Conservation (phyloP, 2,888 invertebrate genomes). For the Drosophila tripunctata region DNA sequence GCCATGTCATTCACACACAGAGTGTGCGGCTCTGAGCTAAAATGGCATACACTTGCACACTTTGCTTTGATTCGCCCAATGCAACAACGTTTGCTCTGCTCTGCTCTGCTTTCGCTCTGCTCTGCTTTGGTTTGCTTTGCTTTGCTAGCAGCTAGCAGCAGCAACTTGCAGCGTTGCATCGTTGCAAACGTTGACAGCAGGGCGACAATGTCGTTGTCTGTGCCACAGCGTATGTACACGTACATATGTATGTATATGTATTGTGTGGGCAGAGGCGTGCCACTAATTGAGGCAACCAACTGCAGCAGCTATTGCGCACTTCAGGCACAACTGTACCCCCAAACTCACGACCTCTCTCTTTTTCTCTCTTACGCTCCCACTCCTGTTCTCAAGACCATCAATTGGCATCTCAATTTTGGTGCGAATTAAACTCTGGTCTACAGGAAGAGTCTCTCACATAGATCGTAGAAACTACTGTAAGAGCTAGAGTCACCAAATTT, state of each 20-base stretch:
- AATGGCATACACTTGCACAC: conserved; percentile 75
- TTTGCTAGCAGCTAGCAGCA: not conserved
- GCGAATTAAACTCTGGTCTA: too few relatives aligned
- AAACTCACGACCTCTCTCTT: not conserved
- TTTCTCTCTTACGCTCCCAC: not conserved
- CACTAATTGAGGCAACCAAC: conserved; percentile 77
- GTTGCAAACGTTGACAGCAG: conserved; percentile 11
- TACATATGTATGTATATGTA: too few relatives aligned
- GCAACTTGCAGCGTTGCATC: not conserved
- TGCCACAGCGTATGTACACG: conserved; percentile 8
- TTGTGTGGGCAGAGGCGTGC: conserved; percentile 53
- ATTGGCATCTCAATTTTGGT: too few relatives aligned
- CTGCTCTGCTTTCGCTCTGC: not conserved
- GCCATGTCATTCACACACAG: conserved; percentile 77
- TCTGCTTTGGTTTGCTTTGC: too few relatives aligned
- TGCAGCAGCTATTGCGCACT: conserved; percentile 56
- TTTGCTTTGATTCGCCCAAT: conserved; percentile 43
- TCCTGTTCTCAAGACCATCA: not conserved
- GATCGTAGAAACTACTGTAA: too few relatives aligned
- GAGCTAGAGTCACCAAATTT: too few relatives aligned
- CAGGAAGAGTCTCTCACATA: too few relatives aligned
- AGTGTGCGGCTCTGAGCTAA: conserved; percentile 71
- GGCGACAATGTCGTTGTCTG: conserved; percentile 18
- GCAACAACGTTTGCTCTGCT: not conserved
- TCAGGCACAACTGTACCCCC: conserved; percentile 54